Conservation (phyloP, 2,888 invertebrate genomes). For the Xylota sylvarum region DNA sequence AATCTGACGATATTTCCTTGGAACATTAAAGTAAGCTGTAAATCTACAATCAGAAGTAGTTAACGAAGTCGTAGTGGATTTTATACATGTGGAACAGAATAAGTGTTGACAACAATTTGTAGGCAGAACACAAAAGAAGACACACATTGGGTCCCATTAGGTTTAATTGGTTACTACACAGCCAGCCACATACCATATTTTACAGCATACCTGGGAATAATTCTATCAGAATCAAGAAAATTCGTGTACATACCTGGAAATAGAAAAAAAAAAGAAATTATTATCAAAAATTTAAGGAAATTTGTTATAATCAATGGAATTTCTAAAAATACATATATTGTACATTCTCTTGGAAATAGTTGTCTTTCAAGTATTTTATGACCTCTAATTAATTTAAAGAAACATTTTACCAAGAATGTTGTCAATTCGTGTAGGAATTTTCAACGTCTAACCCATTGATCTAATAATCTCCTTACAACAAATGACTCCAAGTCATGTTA, state of each 20-base stretch:
- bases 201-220: background rate
- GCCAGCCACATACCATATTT: background rate
- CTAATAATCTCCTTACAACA: constrained; percentile 23
- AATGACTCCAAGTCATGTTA: constrained; percentile 29
- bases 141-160: too few species aligned
- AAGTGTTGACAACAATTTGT: too few species aligned
- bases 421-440: constrained; percentile 47
- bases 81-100: too few species aligned
- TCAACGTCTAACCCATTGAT: constrained; percentile 36
- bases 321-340: background rate
- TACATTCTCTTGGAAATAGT: constrained; percentile 7
- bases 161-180: too few species aligned
- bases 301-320: background rate
- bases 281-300: constrained; percentile 2
- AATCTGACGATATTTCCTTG: too few species aligned
- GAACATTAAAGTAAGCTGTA: too few species aligned
- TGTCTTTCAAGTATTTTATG: constrained; percentile 10
- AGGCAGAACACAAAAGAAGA: too few species aligned
- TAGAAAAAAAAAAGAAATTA: constrained; percentile 18
- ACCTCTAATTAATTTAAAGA: constrained; percentile 28
- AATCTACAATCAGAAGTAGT: too few species aligned
- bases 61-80: too few species aligned
- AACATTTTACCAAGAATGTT: constrained; percentile 33
- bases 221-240: background rate
- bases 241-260: constrained; percentile 62